Base-by-base conservation (phyloP, 53 echinoderm and acorn worm species). In the Mesocentrotus franciscanus region DNA sequence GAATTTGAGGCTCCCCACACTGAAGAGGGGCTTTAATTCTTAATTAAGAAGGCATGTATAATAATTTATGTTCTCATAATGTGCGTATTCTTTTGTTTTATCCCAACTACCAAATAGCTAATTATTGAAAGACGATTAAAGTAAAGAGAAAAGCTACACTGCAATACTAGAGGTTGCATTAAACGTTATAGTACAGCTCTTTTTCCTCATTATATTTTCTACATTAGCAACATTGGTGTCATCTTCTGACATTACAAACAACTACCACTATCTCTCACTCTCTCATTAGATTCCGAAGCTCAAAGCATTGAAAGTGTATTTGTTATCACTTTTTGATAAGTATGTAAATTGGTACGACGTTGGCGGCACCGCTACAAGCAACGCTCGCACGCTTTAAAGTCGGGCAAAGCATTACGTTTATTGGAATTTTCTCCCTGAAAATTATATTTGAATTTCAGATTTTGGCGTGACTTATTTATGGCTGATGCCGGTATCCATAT, bases 401-500 rank as follows among this genome's bases (percentile, higher is more conserved):
- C 81, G 36, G 81, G 36, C 81, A 81, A 39, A 81, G 36, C 81
- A 81, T 81, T 42, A 42, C 81, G 36, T 81, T 81, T 81, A 81
- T 81, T 36, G 42, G 81, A 81, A 42, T 81, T 81, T 81, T 81
- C 81, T 42, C 81, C 81, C 36, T 42, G 81, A 81, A 81, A 81
- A 81, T 81, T 81, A 81, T 81, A 81, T 81, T 81, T 81, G 81
- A 81, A 81, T 81, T 81, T 81, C 81, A 81, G 42, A 81, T 81
- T 81, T 81, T 81, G 20, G 81, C 20, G 81, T 81, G 81, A 81
- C 81, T 81, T 81, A 81, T 81, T 81, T 81, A 81, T 81, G 81
- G 81, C 81, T 81, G 20, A 17, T 42, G 81, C 81, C 81, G 81
- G 81, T 81, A 81, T 81, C 81, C 81, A 81, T 81, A 81, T 18